Evolutionary conservation across 2,797 vertebrate genomes (phyloP), one percentile per base, ranked within the genome.

Genomic region (Gymnoscopelus microlampas): DNA sequence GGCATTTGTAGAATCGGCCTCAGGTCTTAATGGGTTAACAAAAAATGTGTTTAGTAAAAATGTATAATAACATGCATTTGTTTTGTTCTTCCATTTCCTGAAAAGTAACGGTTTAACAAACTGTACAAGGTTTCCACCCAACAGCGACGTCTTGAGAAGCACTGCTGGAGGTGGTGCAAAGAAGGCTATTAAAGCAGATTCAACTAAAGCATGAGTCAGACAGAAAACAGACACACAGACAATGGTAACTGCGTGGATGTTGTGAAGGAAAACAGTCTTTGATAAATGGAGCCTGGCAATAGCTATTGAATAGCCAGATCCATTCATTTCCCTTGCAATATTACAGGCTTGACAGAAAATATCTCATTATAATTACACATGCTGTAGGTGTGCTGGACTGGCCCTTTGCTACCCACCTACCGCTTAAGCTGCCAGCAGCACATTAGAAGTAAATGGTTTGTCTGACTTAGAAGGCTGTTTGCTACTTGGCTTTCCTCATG

Each of bases 401-500:
- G 10, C 58, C 73, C 32, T 70, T 29, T 51, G 44, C 53, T 39
- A 39, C 48, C 15, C 39, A 66, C 68, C 15, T 71, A 56, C 56
- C 19, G 77, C 65, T 83, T 73, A 71, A 78, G 68, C 74, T 63
- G 61, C 70, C 74, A 74, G 66, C 66, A 54, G 47, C 51, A 68
- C 64, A 83, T 82, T 75, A 70, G 57, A 74, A 73, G 68, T 56
- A 79, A 84, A 83, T 60, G 73, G 70, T 74, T 77, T 71, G 66
- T 75, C 76, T 55, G 60, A 58, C 61, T 63, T 67, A 74, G 70
- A 63, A 69, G 73, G 69, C 73, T 55, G 3, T 74, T 78, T 73
- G 74, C 39, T 29, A 65, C 60, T 76, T 60, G 80, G 70, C 78
- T 76, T 83, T 72, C 68, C 77, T 76, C 76, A 10, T 19, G n/a